phyloP scores from a whole-genome alignment of 1,140 invertebrate genomes.

The Thaumetopoea pityocampa region DNA sequence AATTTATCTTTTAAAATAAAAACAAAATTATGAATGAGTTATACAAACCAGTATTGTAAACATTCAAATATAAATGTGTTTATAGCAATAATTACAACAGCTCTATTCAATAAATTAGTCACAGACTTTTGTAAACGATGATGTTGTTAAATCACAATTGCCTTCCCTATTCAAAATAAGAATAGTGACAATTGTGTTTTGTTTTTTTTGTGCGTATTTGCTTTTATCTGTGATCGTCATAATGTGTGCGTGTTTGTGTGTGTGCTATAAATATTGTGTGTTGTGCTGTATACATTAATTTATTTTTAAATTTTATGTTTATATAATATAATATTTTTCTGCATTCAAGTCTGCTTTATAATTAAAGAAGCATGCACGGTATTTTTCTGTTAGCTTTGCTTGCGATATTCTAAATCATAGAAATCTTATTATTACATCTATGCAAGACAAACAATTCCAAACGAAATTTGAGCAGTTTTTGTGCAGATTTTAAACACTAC shows the following conservation, averaged over 20 bases:
- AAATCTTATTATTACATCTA: no score
- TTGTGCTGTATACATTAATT: conserved; percentile 6
- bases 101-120: conserved; percentile 1
- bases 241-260: conserved; percentile 6
- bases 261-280: conserved; percentile 3
- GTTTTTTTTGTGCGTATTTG: conserved; percentile 6
- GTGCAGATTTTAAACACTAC: no score
- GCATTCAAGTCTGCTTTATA: conserved; percentile 9
- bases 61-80: no score
- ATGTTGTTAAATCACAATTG: conserved; percentile 7
- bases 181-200: conserved; percentile 3
- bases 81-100: no score
- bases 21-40: no score
- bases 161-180: conserved; percentile 12
- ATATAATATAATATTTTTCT: conserved; percentile 8
- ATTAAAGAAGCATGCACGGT: neutral
- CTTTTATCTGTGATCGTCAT: no score
- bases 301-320: conserved; percentile 8
- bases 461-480: no score
- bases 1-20: no score
- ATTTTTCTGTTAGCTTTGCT: no score
- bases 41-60: no score
- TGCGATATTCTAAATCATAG: no score
- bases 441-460: no score
- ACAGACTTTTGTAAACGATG: neutral